phyloP scores from a whole-genome alignment of 2,888 invertebrate genomes.

The Podotricha telesiphe region DNA sequence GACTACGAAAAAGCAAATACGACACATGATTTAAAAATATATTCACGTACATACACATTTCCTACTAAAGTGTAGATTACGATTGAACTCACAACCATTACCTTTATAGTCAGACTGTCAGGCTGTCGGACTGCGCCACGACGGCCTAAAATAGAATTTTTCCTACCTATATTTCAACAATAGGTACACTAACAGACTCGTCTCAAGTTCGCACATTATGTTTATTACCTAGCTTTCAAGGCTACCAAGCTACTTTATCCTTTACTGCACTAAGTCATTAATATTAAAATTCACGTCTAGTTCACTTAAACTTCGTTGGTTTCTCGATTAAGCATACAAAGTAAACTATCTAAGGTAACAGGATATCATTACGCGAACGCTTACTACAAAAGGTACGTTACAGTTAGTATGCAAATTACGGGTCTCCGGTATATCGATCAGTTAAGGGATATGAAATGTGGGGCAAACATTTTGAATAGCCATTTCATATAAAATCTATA shows the following conservation, averaged over 20 bases:
- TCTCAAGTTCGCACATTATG: not conserved
- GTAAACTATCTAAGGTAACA: not conserved
- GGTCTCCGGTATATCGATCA: slow-evolving; percentile 25
- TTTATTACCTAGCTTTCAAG: not conserved
- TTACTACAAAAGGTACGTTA: slow-evolving; percentile 15
- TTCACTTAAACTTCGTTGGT: slow-evolving; percentile 2
- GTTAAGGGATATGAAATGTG: slow-evolving; percentile 20
- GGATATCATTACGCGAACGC: not conserved
- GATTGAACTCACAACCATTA: too few relatives aligned
- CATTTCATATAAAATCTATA: slow-evolving; percentile 4
- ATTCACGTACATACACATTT: too few relatives aligned
- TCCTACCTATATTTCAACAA: not conserved
- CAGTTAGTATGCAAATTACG: slow-evolving; percentile 28
- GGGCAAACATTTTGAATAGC: slow-evolving; percentile 7
- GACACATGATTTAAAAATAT: too few relatives aligned
- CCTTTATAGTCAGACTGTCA: too few relatives aligned
- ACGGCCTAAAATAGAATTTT: not conserved
- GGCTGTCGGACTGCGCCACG: too few relatives aligned
- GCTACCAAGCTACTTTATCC: not conserved
- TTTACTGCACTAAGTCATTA: slow-evolving; percentile 7
- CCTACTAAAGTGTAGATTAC: too few relatives aligned
- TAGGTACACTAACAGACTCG: not conserved
- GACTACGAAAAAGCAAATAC: too few relatives aligned
- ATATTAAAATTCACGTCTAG: slow-evolving; percentile 18
- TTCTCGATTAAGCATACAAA: slow-evolving; percentile 14